Evolutionary conservation across 2,888 invertebrate genomes (phyloP).

Genomic region (Aethes cnicana): DNA sequence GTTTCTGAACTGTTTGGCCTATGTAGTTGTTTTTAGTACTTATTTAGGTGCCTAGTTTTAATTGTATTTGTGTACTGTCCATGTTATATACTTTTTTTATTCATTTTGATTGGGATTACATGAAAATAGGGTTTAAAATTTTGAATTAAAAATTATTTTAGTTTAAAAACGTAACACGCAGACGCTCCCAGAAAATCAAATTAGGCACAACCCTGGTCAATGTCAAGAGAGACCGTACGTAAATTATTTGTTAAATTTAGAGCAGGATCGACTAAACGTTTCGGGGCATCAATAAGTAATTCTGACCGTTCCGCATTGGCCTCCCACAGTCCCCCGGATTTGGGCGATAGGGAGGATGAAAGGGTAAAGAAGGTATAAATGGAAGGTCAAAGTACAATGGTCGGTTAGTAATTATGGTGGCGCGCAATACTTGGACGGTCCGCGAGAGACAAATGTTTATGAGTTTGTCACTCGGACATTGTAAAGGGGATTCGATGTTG

Average conservation of each 20-base stretch:
- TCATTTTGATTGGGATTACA: too few relatives aligned
- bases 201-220: conserved; percentile 37
- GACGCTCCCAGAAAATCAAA: conserved; percentile 2
- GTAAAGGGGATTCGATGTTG: conserved; percentile 57
- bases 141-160: too few relatives aligned
- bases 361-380: conserved; percentile 29
- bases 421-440: conserved; percentile 73
- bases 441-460: conserved; percentile 79
- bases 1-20: too few relatives aligned
- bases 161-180: too few relatives aligned
- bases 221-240: conserved; percentile 76
- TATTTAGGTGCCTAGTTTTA: too few relatives aligned
- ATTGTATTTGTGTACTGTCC: too few relatives aligned
- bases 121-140: too few relatives aligned
- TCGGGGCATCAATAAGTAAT: conserved; percentile 80
- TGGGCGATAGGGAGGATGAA: not conserved
- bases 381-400: conserved; percentile 52
- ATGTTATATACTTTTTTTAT: too few relatives aligned
- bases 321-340: conserved; percentile 36
- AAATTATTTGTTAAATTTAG: conserved; percentile 82
- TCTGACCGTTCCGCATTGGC: conserved; percentile 47
- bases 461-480: conserved; percentile 76
- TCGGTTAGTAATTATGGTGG: conserved; percentile 52
- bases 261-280: conserved; percentile 79
- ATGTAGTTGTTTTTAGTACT: too few relatives aligned